Evolutionary conservation across 2,797 vertebrate genomes (phyloP).

Genomic region (Enteromius viviparus): DNA sequence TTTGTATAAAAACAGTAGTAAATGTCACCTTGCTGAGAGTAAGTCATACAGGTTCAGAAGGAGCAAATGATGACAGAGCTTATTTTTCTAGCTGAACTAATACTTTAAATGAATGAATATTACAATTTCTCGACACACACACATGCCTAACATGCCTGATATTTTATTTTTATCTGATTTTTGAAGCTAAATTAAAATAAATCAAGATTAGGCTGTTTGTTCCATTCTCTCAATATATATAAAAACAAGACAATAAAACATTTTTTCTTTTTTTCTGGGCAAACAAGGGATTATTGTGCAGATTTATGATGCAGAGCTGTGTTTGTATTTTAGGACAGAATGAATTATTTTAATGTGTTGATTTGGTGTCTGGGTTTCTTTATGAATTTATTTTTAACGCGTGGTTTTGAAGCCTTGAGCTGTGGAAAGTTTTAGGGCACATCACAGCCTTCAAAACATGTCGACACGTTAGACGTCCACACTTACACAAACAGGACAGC

Average conservation of each 20-base stretch:
- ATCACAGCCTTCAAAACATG: slow-evolving; percentile 33
- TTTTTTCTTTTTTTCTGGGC: background rate
- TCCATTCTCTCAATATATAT: background rate
- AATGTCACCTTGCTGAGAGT: background rate
- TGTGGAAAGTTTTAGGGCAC: slow-evolving; percentile 21
- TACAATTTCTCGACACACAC: no score
- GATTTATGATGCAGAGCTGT: slow-evolving; percentile 7
- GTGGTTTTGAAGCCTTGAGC: slow-evolving; percentile 36
- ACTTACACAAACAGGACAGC: slow-evolving; percentile 11
- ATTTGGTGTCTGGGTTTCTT: slow-evolving; percentile 24
- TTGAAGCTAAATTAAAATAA: background rate
- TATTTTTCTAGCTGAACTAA: background rate
- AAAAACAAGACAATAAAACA: background rate
- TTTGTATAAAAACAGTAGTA: no score
- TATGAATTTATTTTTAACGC: slow-evolving; percentile 33
- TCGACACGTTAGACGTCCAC: slow-evolving; percentile 8
- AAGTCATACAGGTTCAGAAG: background rate
- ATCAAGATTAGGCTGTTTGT: background rate
- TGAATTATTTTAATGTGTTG: slow-evolving; percentile 19
- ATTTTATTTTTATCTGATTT: background rate
- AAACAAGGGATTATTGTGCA: background rate
- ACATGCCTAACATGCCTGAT: background rate
- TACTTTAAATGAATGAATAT: background rate
- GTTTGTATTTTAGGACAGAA: slow-evolving; percentile 1
- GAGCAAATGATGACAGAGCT: background rate